These are phyloP conservation scores for Teleogryllus oceanicus DNA, from an alignment of 2,888 invertebrate genomes.

Conservation along the genomic window DNA sequence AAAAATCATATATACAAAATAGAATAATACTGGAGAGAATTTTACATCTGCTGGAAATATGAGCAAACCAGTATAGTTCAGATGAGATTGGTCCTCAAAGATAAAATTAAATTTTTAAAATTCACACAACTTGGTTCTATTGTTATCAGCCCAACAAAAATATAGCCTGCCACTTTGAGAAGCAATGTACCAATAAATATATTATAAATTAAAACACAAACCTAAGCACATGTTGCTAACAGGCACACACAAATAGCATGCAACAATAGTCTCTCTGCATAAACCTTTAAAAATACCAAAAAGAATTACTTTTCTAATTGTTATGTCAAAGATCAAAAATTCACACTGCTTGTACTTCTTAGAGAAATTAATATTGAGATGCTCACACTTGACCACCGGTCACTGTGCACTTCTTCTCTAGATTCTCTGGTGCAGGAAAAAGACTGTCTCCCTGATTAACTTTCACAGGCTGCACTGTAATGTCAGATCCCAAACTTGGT, in stretches of 20 bases:
- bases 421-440: conserved; percentile 32
- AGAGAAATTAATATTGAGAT: too few species aligned
- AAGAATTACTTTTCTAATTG: neutral
- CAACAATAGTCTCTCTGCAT: neutral
- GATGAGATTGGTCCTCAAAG: conserved; percentile 1
- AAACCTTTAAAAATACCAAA: conserved; percentile 18
- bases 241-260: conserved; percentile 3
- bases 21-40: neutral
- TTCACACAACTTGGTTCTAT: neutral
- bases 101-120: neutral
- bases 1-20: neutral
- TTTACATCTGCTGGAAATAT: neutral
- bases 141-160: neutral
- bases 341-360: too few species aligned
- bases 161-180: neutral
- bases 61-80: neutral
- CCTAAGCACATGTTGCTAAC: neutral
- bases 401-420: conserved; percentile 35
- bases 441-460: conserved; percentile 22
- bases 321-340: too few species aligned
- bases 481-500: conserved; percentile 24
- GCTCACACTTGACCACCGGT: conserved; percentile 30
- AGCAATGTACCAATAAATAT: conserved; percentile 18
- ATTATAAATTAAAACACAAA: neutral
- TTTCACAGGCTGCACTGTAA: conserved; percentile 25